These are phyloP conservation scores for Phalloptychus januarius DNA, from an alignment of 2,797 vertebrate species.

Conservation along the genomic window DNA sequence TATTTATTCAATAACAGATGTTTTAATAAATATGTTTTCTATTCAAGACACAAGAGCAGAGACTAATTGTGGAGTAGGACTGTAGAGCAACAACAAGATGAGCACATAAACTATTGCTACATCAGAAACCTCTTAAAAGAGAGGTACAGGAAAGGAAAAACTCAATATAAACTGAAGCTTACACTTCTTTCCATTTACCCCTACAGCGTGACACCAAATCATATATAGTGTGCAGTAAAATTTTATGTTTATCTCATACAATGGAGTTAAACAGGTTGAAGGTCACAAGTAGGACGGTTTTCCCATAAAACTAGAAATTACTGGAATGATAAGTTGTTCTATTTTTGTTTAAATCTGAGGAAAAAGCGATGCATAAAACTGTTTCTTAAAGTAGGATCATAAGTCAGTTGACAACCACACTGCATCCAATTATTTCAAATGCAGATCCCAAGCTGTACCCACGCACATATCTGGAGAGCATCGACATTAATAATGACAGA, in stretches of 20 bases:
- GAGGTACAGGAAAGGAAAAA: neutral
- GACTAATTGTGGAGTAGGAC: neutral
- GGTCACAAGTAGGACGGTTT: neutral
- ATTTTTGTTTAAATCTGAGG: neutral
- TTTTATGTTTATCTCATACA: neutral
- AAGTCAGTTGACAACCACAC: neutral
- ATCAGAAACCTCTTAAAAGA: neutral
- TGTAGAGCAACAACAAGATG: neutral
- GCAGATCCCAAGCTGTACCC: neutral
- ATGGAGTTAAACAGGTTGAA: neutral
- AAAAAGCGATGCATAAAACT: neutral
- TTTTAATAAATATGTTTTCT: neutral
- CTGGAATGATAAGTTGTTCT: neutral
- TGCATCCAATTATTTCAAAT: neutral
- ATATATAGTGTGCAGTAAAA: no score
- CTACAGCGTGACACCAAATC: neutral
- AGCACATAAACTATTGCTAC: neutral
- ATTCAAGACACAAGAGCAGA: neutral
- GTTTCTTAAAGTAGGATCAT: neutral
- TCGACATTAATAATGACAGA: fast-evolving
- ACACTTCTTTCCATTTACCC: neutral
- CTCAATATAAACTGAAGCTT: neutral
- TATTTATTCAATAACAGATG: neutral
- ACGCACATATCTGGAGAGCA: neutral
- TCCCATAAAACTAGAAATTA: neutral